Percentiles rank a stretch among this genome's conserved stretches.
phyloP scores from a whole-genome alignment of 2,888 invertebrate genomes.

The Temnothorax rugatulus region DNA sequence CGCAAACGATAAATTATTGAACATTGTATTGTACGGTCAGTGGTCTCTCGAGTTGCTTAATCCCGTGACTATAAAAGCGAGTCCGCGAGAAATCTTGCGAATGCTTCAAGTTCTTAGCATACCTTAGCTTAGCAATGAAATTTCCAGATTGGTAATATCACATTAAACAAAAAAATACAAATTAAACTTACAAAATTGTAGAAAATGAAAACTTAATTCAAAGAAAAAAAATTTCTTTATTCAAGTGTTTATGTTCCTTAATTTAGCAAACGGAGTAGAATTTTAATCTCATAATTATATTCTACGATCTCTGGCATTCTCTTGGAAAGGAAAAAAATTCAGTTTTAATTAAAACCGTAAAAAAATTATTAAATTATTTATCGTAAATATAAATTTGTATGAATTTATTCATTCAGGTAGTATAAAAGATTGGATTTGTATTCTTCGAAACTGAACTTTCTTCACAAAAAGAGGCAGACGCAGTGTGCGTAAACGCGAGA shows the following conservation, averaged over 20 bases:
- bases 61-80: background rate
- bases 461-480: background rate
- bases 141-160: background rate
- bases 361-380: background rate
- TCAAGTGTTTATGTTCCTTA: background rate
- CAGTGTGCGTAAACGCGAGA: background rate
- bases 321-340: no score
- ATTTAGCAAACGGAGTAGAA: background rate
- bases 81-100: background rate
- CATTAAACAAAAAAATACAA: background rate
- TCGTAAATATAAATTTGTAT: background rate
- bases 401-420: background rate
- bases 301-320: background rate
- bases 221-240: background rate
- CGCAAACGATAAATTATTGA: conserved; percentile 10
- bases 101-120: background rate
- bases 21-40: background rate
- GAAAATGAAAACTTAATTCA: background rate
- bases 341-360: background rate
- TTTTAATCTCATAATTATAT: background rate
- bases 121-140: background rate
- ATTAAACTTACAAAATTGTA: background rate
- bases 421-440: background rate
- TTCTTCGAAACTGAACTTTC: background rate
- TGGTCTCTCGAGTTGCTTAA: background rate